Base-by-base conservation (phyloP, 2,113 vertebrate genomes). In the Bettongia penicillata region DNA sequence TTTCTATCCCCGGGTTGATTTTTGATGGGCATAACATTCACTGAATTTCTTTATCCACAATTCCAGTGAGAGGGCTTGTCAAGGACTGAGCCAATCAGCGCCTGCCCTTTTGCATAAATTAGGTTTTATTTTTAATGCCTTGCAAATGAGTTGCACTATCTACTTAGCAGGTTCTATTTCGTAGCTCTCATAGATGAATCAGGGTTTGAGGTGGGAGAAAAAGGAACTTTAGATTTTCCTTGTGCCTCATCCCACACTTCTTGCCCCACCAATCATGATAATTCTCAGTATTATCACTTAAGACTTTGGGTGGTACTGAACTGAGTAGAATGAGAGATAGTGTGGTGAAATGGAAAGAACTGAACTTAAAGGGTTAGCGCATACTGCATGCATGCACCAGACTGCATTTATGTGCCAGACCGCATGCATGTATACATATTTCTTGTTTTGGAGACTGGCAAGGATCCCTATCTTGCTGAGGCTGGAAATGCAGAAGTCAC, bases 11-110 rank as follows among this genome's bases (percentile, higher is more conserved):
- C 84, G 93, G 92, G 94, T 91, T 95, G 90, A 95, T 94, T 98
- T 97, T 96, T 97, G 93, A 97, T 95, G 95, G 61, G 96, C 91
- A 95, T 93, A 92, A 68, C 94, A 55, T 95, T 97, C 89, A 96
- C 95, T 96, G 96, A 97, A 97, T 96, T 95, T 95, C 89, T 95
- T 93, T 95, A 93, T 95, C 51, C 84, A 53, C 91, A 93, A 95
- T 94, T 95, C 91, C 93, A 94, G 94, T 22, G 84, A 95, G 91
- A 95, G 31, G 12, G 10, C 94, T 97, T 92, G 43, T 96, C 91
- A 94, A 95, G 84, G 93, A 43, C 91, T 84, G 84, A 49, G 43
- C 48, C 53, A 95, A 49, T 93, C 37, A 68, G 26, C 93, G 61
- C 95, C 84, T 93, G 19, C 93, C 94, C 50, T 19, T 91, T 51